Percentiles rank a stretch among this genome's conserved stretches.
phyloP scores from a whole-genome alignment of 2,888 invertebrate genomes.

The Netelia virgata region DNA sequence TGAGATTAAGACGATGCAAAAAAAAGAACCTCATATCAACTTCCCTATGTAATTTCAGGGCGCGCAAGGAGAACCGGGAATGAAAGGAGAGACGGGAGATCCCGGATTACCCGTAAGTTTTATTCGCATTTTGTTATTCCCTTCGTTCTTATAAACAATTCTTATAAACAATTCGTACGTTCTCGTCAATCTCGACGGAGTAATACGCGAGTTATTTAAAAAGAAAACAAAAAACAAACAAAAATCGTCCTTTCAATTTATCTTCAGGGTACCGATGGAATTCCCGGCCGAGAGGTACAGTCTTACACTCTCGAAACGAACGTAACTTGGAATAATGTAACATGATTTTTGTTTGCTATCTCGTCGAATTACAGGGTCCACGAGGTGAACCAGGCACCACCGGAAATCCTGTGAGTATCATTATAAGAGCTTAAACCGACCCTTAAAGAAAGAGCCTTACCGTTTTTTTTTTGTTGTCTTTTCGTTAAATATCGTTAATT shows the following conservation, averaged over 20 bases:
- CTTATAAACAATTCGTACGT: too few species aligned
- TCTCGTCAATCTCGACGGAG: too few species aligned
- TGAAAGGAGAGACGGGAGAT: conserved; percentile 96
- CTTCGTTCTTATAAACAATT: too few species aligned
- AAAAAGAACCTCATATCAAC: conserved; percentile 57
- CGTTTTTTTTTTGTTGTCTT: conserved; percentile 34
- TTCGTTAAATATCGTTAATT: background rate
- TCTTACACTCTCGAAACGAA: conserved; percentile 59
- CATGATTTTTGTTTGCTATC: conserved; percentile 64
- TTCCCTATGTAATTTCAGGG: conserved; percentile 87
- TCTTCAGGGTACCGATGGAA: conserved; percentile 95
- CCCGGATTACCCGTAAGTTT: conserved; percentile 95
- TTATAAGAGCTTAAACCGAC: background rate
- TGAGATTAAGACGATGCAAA: background rate
- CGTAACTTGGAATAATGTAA: conserved; percentile 46
- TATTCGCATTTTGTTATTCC: conserved; percentile 53
- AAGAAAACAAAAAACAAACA: conserved; percentile 19
- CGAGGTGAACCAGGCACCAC: conserved; percentile 96
- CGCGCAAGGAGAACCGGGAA: conserved; percentile 96
- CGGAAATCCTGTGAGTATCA: conserved; percentile 92
- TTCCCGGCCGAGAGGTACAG: conserved; percentile 95
- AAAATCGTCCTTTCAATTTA: conserved; percentile 69
- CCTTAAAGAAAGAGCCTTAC: conserved; percentile 16
- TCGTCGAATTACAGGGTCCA: conserved; percentile 89
- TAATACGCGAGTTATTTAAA: conserved; percentile 14